Conservation (phyloP, 2,113 vertebrate genomes). For the Lepisosteus osseus region DNA sequence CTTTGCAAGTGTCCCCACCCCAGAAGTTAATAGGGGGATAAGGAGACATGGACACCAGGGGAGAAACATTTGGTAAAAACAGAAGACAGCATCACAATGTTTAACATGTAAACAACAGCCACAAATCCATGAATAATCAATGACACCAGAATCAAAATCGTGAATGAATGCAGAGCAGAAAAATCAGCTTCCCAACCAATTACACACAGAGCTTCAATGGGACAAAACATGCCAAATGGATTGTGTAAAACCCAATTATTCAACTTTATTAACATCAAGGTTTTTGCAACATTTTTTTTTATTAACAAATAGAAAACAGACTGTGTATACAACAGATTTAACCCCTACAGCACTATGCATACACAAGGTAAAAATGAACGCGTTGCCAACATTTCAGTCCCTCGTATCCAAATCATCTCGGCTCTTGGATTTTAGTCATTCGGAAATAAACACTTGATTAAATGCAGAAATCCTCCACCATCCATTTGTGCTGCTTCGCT, state of each 20-base stretch:
- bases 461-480: constrained; percentile 73
- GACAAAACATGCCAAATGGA: constrained; percentile 33
- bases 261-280: constrained; percentile 97
- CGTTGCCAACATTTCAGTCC: constrained; percentile 70
- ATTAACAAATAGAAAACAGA: constrained; percentile 98
- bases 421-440: constrained; percentile 39
- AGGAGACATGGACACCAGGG: no score
- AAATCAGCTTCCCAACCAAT: no score
- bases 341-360: constrained; percentile 83
- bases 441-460: constrained; percentile 56
- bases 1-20: no score
- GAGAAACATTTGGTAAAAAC: no score
- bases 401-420: constrained; percentile 62
- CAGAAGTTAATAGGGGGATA: no score
- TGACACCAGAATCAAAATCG: no score
- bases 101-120: no score
- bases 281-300: constrained; percentile 67
- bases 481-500: constrained; percentile 71
- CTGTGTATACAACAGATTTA: constrained; percentile 85
- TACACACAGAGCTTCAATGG: not conserved
- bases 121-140: no score
- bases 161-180: no score
- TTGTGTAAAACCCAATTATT: constrained; percentile 89
- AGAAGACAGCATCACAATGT: no score
- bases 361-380: constrained; percentile 97